Evolutionary conservation across 2,888 invertebrate genomes (phyloP).

Genomic region (Epicampocera succincta): DNA sequence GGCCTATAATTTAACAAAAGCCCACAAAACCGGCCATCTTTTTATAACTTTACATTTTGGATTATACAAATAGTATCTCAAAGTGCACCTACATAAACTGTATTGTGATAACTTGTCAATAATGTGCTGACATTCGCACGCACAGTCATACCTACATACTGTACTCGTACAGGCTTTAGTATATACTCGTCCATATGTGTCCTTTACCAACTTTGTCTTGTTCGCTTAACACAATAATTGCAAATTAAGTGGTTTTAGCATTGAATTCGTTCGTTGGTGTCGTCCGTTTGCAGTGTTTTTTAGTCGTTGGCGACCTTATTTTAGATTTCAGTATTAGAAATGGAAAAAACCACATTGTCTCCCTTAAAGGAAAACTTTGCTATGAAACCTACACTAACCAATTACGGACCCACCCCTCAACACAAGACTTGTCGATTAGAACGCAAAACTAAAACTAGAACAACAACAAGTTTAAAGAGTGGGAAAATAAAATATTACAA

Average conservation of each 20-base stretch:
- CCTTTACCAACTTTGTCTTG: conserved; percentile 32
- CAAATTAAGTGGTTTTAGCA: conserved; percentile 55
- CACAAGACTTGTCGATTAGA: no score
- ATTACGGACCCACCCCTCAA: background rate
- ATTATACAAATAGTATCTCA: background rate
- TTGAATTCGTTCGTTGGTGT: conserved; percentile 31
- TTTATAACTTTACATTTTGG: background rate
- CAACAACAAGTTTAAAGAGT: no score
- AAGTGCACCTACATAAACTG: conserved; percentile 1
- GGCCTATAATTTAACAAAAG: no score
- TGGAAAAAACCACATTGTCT: background rate
- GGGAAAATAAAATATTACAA: no score
- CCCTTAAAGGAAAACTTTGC: conserved; percentile 12
- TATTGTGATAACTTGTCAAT: conserved; percentile 3
- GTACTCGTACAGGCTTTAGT: background rate
- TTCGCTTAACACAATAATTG: conserved; percentile 39
- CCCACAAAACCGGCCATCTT: background rate
- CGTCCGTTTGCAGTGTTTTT: conserved; percentile 20
- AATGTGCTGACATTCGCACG: background rate
- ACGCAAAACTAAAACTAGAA: no score
- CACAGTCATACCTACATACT: no score
- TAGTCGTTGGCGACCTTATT: conserved; percentile 26
- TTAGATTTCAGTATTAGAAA: conserved; percentile 3
- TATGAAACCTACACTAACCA: conserved; percentile 42
- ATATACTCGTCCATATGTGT: background rate